phyloP scores from a whole-genome alignment of 2,888 invertebrate genomes.

The Diploptera punctata region DNA sequence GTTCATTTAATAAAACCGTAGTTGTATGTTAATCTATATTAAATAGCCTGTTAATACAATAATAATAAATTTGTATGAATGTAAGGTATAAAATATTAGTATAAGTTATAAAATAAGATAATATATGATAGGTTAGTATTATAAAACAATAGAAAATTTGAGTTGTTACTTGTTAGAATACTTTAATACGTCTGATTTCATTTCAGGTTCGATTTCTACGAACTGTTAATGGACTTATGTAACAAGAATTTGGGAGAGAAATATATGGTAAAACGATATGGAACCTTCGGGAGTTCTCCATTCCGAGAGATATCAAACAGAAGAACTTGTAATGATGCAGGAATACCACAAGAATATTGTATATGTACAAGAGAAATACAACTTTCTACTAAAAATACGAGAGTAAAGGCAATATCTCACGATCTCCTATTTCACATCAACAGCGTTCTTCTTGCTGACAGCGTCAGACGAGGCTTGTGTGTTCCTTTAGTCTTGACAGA shows the following conservation, averaged over 20 bases:
- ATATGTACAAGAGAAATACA: background rate
- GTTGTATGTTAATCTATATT: too few species aligned
- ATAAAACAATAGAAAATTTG: too few species aligned
- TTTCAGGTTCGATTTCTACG: slow-evolving; percentile 53
- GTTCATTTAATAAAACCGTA: too few species aligned
- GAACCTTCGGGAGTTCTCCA: slow-evolving; percentile 2
- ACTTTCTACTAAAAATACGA: background rate
- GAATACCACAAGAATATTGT: slow-evolving; percentile 26
- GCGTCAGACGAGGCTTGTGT: background rate
- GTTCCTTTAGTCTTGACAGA: background rate
- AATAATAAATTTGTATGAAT: too few species aligned
- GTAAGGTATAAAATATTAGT: too few species aligned
- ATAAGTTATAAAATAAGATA: too few species aligned
- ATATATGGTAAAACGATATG: background rate
- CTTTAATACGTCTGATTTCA: too few species aligned
- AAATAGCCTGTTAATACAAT: too few species aligned
- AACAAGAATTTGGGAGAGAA: background rate
- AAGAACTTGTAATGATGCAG: slow-evolving; percentile 19
- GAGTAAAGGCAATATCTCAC: background rate
- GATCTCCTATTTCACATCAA: slow-evolving; percentile 18
- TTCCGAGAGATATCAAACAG: slow-evolving; percentile 14
- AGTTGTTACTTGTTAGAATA: too few species aligned
- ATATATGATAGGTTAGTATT: too few species aligned
- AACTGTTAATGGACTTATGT: slow-evolving; percentile 51
- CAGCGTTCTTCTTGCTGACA: background rate